Base-by-base conservation (phyloP, 2,888 invertebrate species). In the Drosophila aldrichi region DNA sequence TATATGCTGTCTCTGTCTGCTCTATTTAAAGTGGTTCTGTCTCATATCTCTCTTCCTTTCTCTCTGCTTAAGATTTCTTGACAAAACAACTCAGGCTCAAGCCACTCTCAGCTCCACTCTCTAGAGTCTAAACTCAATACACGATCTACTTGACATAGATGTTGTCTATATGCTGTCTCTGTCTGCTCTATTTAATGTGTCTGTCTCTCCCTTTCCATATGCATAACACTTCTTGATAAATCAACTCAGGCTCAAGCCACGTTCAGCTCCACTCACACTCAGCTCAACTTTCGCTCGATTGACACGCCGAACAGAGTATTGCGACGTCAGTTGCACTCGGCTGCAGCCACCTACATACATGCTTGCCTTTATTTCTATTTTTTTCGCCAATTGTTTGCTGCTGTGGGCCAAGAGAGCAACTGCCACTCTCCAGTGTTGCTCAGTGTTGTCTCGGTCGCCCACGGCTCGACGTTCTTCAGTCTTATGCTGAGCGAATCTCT, bases 341-440 rank as follows among this genome's bases (percentile, higher is more conserved):
- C 41, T 56, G 41, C 41, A 55, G 14, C 8, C 41, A 29, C 18
- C 40, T 29, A 29, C 40, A 70, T 74, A 40, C 16, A 1, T 22
- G 8, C 14, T 6, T 41, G 6, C 7, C 7, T 57, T 55, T 71
- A 56, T 61, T 55, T 46, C 3, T 25, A 0, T 60, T 58, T 71
- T 59, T 61, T 55, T 46, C 32, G 57, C 68, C 29, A 57, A 36
- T 64, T 54, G 52, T 22, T 52, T 29, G 29, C 36, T 10, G 72
- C 29, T 59, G 62, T 41, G 18, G 20, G 52, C 2, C 5, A 4
- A 36, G 68, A 40, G 65, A 59, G 57, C 57, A 34, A 29, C 32
- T 10, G 29, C 18, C 46, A 18, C 44, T 56, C 59, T 62, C 64
- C 64, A 65, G 68, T 77, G 44, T 49, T 66, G 67, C 78, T 41